Evolutionary conservation across 1,140 invertebrate genomes (phyloP).

Genomic region (Drosophila nasuta): DNA sequence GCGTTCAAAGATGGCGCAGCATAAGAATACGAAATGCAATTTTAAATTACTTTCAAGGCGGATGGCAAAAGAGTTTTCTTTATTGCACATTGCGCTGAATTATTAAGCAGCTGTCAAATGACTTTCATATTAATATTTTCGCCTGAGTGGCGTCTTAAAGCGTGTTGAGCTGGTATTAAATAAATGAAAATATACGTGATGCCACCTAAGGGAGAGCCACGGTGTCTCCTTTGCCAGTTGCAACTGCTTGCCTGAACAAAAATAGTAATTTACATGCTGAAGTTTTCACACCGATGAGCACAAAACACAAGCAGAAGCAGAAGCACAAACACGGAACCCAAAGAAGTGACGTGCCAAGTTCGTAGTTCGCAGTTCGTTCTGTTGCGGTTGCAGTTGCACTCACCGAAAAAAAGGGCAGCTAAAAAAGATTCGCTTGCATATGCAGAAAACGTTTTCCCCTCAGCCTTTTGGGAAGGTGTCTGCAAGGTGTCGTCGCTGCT

Average conservation of each 20-base stretch:
- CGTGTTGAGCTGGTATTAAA: conserved; percentile 10
- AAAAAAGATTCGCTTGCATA: conserved; percentile 63
- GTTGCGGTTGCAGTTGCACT: conserved; percentile 11
- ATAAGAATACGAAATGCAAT: neutral
- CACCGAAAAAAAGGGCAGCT: conserved; percentile 10
- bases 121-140: neutral
- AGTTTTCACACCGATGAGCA: conserved; percentile 63
- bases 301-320: conserved; percentile 58
- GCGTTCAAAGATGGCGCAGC: neutral
- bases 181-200: conserved; percentile 42
- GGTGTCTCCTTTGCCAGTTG: neutral
- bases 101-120: neutral
- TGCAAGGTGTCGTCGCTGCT: conserved; percentile 32
- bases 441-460: conserved; percentile 46
- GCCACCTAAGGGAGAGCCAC: conserved; percentile 8
- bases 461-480: neutral
- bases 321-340: conserved; percentile 18
- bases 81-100: neutral
- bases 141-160: neutral
- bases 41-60: neutral
- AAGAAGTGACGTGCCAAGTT: conserved; percentile 29
- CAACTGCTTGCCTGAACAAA: conserved; percentile 29
- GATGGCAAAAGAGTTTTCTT: neutral
- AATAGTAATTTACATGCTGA: conserved; percentile 67
- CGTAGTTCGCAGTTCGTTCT: conserved; percentile 25